A percentile compares a stretch with the other conserved stretches of the same genome.
These are phyloP conservation scores for Philotrypesis tridentata DNA, from an alignment of 1,140 invertebrate species.

Conservation along the genomic window DNA sequence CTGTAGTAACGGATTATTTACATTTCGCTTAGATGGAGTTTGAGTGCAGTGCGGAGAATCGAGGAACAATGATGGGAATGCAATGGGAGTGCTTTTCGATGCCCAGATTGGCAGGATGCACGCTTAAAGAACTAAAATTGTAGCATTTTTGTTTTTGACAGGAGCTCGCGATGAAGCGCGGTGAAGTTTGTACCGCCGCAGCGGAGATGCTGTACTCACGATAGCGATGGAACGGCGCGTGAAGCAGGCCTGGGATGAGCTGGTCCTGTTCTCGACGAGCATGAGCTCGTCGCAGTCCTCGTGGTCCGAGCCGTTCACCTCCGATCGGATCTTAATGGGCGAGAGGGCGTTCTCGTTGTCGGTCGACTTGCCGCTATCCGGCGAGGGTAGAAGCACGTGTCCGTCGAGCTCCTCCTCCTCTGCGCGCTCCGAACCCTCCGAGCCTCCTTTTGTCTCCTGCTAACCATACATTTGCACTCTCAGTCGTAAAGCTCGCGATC, in stretches of 20 bases:
- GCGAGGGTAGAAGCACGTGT: conserved; percentile 66
- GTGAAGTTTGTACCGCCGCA: too few species aligned
- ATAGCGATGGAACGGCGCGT: conserved; percentile 16
- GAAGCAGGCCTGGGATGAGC: not conserved
- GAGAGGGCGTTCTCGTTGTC: conserved; percentile 69
- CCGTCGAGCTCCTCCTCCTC: conserved; percentile 66
- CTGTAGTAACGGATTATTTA: too few species aligned
- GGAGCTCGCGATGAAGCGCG: too few species aligned
- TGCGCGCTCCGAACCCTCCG: conserved; percentile 63
- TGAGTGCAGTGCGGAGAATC: too few species aligned
- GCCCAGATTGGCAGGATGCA: too few species aligned
- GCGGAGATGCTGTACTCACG: conserved; percentile 18
- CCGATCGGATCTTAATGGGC: conserved; percentile 67
- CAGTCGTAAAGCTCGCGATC: too few species aligned
- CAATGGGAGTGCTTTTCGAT: too few species aligned
- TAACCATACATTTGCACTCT: conserved; percentile 15
- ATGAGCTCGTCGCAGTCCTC: conserved; percentile 67
- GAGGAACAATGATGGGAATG: too few species aligned
- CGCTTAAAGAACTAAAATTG: too few species aligned
- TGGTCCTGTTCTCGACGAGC: conserved; percentile 3
- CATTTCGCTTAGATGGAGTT: too few species aligned
- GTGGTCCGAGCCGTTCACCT: conserved; percentile 65
- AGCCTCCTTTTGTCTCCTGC: conserved; percentile 54
- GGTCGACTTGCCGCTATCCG: conserved; percentile 69
- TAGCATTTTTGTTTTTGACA: too few species aligned